Conservation (phyloP, 1,140 invertebrate genomes). For the Musca domestica region DNA sequence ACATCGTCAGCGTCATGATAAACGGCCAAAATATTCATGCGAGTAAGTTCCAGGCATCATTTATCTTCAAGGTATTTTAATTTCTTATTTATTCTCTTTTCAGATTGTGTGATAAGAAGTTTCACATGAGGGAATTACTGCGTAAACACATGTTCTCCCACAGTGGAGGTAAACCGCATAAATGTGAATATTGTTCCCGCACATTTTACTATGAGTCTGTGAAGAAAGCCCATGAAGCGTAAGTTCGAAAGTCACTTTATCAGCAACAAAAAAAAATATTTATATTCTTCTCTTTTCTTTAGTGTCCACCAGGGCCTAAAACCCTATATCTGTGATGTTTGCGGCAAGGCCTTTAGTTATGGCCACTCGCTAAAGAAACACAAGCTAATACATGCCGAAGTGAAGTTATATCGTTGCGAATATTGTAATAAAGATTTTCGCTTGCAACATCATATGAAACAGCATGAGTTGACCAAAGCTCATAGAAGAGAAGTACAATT, state of each 20-base stretch:
- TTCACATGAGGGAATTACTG: slow-evolving; percentile 43
- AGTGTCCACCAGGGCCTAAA: slow-evolving; percentile 49
- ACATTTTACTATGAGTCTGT: slow-evolving; percentile 51
- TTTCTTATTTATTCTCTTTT: neutral
- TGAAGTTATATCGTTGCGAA: slow-evolving; percentile 45
- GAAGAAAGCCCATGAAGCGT: slow-evolving; percentile 47
- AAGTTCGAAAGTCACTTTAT: slow-evolving; percentile 17
- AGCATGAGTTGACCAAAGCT: slow-evolving; percentile 46
- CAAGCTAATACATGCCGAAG: slow-evolving; percentile 46
- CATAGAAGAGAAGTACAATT: slow-evolving; percentile 33
- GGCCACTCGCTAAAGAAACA: slow-evolving; percentile 47
- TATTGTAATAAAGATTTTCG: slow-evolving; percentile 50
- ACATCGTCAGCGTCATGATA: slow-evolving; percentile 43
- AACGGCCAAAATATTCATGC: slow-evolving; percentile 41
- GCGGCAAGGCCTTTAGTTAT: slow-evolving; percentile 48
- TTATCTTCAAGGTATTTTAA: no score
- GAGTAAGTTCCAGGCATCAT: slow-evolving; percentile 37
- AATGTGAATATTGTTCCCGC: slow-evolving; percentile 46
- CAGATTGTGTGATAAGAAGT: slow-evolving; percentile 45
- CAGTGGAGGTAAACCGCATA: slow-evolving; percentile 46
- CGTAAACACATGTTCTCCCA: slow-evolving; percentile 51
- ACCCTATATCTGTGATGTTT: slow-evolving; percentile 47
- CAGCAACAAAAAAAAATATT: no score
- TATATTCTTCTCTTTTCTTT: slow-evolving; percentile 1
- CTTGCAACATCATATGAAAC: slow-evolving; percentile 48